phyloP scores from a whole-genome alignment of 2,888 invertebrate genomes.

The Agriopis aurantiaria region DNA sequence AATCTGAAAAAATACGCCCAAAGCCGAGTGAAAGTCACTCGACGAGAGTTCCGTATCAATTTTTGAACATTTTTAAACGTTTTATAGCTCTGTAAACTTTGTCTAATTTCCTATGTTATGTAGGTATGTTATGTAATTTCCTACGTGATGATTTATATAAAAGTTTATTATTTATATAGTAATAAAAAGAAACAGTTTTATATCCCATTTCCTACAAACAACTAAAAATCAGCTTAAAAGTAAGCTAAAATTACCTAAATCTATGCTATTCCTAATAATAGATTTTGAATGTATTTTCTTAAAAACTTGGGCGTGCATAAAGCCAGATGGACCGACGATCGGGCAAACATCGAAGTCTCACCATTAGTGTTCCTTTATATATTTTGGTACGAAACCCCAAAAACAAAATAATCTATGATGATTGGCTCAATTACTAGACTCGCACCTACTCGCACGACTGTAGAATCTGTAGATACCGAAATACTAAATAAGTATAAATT shows the following conservation, averaged over 20 bases:
- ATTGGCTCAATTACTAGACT: conserved; percentile 7
- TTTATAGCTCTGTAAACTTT: background rate
- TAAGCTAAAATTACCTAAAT: too few species aligned
- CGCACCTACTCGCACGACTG: background rate
- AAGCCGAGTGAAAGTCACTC: background rate
- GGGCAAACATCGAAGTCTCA: background rate
- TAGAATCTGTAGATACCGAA: background rate
- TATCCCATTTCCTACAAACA: too few species aligned
- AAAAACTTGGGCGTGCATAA: background rate
- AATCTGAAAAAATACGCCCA: conserved; percentile 2
- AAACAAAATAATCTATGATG: background rate
- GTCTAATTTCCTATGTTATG: too few species aligned
- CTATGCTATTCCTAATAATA: too few species aligned
- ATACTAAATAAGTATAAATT: too few species aligned
- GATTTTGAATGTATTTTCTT: background rate
- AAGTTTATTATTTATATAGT: too few species aligned
- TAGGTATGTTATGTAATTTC: too few species aligned
- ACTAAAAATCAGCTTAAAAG: too few species aligned
- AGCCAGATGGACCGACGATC: background rate
- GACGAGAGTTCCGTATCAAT: background rate
- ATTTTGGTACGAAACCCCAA: conserved; percentile 3
- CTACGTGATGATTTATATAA: too few species aligned
- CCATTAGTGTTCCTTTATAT: background rate
- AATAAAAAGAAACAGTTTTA: too few species aligned
- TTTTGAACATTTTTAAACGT: background rate